These are phyloP conservation scores for Psilopsiagon aurifrons DNA, from an alignment of 2,113 vertebrate species.

Conservation along the genomic window DNA sequence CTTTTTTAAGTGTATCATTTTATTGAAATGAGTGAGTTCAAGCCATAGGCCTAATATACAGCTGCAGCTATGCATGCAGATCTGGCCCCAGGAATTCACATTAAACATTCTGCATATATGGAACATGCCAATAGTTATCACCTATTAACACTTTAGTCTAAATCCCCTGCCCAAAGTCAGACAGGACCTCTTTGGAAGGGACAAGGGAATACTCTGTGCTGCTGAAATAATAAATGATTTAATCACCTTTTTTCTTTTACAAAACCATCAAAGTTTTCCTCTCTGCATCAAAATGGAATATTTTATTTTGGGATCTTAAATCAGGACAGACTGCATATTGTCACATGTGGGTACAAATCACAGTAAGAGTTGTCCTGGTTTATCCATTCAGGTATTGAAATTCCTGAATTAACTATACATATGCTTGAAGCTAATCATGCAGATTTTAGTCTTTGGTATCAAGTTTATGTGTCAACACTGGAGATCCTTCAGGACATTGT, in stretches of 20 bases:
- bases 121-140: neutral
- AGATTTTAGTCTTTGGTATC: neutral
- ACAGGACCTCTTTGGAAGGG: neutral
- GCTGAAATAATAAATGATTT: neutral
- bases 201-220: neutral
- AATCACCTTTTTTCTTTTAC: neutral
- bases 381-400: neutral
- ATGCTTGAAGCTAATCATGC: neutral
- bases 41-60: neutral
- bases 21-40: constrained; percentile 7
- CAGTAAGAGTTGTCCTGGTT: neutral
- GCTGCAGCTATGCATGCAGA: neutral
- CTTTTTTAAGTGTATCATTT: neutral
- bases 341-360: neutral
- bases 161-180: neutral
- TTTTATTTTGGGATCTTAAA: neutral
- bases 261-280: neutral
- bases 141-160: neutral
- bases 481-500: neutral
- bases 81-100: neutral
- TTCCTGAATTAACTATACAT: neutral
- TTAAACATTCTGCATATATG: neutral
- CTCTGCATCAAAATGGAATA: neutral
- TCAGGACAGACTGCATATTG: neutral
- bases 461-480: neutral